Conservation (phyloP, 2,888 invertebrate genomes). For the Anodontia alba region DNA sequence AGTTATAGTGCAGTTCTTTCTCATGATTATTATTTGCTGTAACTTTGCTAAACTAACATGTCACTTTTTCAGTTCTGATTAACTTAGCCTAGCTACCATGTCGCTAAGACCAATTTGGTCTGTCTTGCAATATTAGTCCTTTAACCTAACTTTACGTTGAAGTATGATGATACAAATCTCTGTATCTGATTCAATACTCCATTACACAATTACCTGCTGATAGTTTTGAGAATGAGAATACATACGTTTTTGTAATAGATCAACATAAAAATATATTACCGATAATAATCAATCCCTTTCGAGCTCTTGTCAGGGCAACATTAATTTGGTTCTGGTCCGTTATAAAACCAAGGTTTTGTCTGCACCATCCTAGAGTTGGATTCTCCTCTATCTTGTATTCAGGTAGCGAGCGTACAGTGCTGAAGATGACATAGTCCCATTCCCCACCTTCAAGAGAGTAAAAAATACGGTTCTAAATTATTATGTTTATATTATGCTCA, state of each 20-base stretch:
- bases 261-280: constrained; percentile 59
- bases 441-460: constrained; percentile 72
- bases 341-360: constrained; percentile 80
- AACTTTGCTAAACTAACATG: too few species aligned
- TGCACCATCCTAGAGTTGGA: constrained; percentile 79
- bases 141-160: not conserved
- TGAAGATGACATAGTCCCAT: constrained; percentile 81
- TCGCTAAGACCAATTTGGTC: not conserved
- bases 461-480: not conserved
- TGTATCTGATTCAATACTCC: not conserved
- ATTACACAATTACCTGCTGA: not conserved
- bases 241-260: not conserved
- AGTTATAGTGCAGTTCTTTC: too few species aligned
- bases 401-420: constrained; percentile 79
- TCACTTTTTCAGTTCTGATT: too few species aligned
- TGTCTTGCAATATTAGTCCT: not conserved
- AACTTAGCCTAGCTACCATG: not conserved
- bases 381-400: constrained; percentile 74
- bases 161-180: not conserved
- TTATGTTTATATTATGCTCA: not conserved
- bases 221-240: not conserved
- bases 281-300: constrained; percentile 79
- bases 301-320: constrained; percentile 80
- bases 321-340: constrained; percentile 81
- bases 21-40: too few species aligned